phyloP scores from a whole-genome alignment of 2,797 vertebrate species.

The Gobionotothen gibberifrons region DNA sequence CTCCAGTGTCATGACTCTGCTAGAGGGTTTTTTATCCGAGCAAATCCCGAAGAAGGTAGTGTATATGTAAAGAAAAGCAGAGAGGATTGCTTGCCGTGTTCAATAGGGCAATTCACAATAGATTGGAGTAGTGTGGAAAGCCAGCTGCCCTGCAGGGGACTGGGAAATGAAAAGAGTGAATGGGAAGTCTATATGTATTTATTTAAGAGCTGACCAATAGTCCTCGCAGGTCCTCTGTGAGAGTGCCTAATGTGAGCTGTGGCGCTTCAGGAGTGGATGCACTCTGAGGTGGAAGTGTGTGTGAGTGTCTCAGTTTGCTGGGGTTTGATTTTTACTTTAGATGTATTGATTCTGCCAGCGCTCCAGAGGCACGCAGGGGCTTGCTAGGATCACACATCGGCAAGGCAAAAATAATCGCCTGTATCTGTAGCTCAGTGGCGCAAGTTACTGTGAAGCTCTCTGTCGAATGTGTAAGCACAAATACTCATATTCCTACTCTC shows the following conservation, averaged over 20 bases:
- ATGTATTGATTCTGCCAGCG: slow-evolving; percentile 80
- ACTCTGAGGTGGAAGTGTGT: slow-evolving; percentile 58
- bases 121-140: slow-evolving; percentile 62
- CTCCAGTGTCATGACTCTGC: slow-evolving; percentile 19
- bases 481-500: background rate
- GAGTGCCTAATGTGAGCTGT: slow-evolving; percentile 20
- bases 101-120: slow-evolving; percentile 66
- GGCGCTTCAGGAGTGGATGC: slow-evolving; percentile 34
- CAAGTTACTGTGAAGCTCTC: slow-evolving; percentile 23
- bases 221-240: slow-evolving; percentile 47
- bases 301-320: slow-evolving; percentile 59
- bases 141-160: slow-evolving; percentile 50
- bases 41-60: slow-evolving; percentile 52
- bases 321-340: slow-evolving; percentile 79
- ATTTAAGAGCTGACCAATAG: slow-evolving; percentile 31
- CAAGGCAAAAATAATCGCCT: slow-evolving; percentile 72
- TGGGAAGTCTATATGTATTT: slow-evolving; percentile 15
- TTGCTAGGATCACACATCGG: slow-evolving; percentile 65
- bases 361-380: slow-evolving; percentile 63
- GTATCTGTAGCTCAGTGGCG: slow-evolving; percentile 49
- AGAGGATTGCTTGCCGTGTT: slow-evolving; percentile 53
- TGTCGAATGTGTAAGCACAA: background rate
- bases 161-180: slow-evolving; percentile 32
- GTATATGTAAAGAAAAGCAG: slow-evolving; percentile 64
- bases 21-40: background rate